Conservation (phyloP, 2,113 vertebrate genomes). For the Hepsetus odoe region DNA sequence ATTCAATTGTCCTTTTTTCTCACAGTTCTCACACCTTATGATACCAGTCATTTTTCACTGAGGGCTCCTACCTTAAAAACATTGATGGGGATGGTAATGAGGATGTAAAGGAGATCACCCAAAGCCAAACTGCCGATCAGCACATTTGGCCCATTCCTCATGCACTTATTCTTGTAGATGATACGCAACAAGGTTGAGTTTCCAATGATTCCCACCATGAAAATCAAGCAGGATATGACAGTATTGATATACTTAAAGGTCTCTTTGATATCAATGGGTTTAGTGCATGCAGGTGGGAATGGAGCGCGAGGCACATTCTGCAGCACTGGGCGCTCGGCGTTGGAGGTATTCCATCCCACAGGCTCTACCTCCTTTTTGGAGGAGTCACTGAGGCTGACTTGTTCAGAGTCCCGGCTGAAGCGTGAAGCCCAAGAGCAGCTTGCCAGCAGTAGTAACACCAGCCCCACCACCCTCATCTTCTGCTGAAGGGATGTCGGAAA, state of each 20-base stretch:
- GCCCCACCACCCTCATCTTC: slow-evolving; percentile 65
- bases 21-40: slow-evolving; percentile 36
- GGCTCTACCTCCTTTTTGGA: slow-evolving; percentile 12
- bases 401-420: slow-evolving; percentile 62
- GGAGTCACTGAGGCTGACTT: slow-evolving; percentile 2
- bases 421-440: slow-evolving; percentile 56
- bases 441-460: slow-evolving; percentile 65
- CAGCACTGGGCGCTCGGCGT: slow-evolving; percentile 14
- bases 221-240: slow-evolving; percentile 86
- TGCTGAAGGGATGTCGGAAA: neutral
- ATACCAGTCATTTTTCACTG: neutral
- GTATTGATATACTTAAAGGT: slow-evolving; percentile 90
- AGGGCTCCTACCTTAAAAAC: slow-evolving; percentile 78
- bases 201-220: slow-evolving; percentile 86
- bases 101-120: slow-evolving; percentile 89
- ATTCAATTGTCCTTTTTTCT: neutral
- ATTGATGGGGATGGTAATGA: slow-evolving; percentile 87
- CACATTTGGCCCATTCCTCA: slow-evolving; percentile 90
- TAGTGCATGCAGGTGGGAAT: slow-evolving; percentile 76
- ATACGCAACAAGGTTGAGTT: slow-evolving; percentile 88
- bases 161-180: slow-evolving; percentile 93
- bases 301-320: slow-evolving; percentile 50
- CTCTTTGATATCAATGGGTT: slow-evolving; percentile 80
- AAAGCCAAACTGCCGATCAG: slow-evolving; percentile 88
- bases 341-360: slow-evolving; percentile 53